Conservation (phyloP, 2,888 invertebrate genomes). For the Pristionchus mayeri region DNA sequence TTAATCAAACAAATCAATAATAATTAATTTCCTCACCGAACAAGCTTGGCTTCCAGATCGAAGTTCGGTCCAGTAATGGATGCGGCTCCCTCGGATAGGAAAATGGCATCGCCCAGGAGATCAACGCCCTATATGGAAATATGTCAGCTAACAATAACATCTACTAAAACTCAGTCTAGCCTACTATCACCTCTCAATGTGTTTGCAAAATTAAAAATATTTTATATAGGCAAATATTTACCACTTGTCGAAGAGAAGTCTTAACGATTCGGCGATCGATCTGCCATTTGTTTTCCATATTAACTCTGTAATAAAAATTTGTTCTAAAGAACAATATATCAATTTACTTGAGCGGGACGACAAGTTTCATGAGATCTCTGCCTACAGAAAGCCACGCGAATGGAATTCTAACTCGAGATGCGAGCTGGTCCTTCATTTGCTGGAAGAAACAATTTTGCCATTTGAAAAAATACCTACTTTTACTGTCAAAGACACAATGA, state of each 20-base stretch:
- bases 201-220: neutral
- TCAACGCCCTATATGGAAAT: slow-evolving; percentile 75
- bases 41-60: slow-evolving; percentile 83
- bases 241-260: slow-evolving; percentile 67
- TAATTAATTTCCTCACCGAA: slow-evolving; percentile 56
- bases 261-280: slow-evolving; percentile 64
- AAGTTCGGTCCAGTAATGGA: slow-evolving; percentile 88
- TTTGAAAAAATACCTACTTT: neutral
- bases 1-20: neutral
- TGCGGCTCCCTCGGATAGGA: slow-evolving; percentile 82
- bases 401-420: slow-evolving; percentile 69
- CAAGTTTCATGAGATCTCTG: slow-evolving; percentile 64
- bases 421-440: slow-evolving; percentile 73
- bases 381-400: slow-evolving; percentile 66
- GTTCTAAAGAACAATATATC: neutral
- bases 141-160: neutral
- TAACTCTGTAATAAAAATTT: slow-evolving; percentile 57
- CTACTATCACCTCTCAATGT: neutral
- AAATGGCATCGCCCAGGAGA: slow-evolving; percentile 85
- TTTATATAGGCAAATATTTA: slow-evolving; percentile 13
- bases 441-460: slow-evolving; percentile 53
- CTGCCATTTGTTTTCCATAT: slow-evolving; percentile 72
- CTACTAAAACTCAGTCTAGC: neutral
- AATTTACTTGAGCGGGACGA: slow-evolving; percentile 60
- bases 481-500: neutral